A percentile compares a stretch with the other conserved stretches of the same genome.
phyloP scores from a whole-genome alignment of 2,113 vertebrate genomes.

The Cinclus mexicanus region DNA sequence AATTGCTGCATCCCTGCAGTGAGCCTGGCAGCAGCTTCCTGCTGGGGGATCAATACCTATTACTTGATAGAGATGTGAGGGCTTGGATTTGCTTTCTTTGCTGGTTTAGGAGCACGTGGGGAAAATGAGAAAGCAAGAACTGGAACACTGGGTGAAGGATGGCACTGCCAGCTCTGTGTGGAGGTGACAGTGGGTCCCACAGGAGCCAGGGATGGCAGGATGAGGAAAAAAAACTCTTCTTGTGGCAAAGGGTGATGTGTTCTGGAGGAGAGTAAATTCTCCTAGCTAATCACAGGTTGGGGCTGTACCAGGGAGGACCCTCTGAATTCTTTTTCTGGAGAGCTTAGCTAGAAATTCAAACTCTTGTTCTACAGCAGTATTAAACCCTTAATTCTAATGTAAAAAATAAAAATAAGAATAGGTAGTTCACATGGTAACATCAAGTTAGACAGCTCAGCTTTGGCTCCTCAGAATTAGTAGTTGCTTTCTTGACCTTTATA shows the following conservation, averaged over 20 bases:
- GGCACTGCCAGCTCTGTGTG: accelerated
- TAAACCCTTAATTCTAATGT: neutral
- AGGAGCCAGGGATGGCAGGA: accelerated
- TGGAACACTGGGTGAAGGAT: neutral
- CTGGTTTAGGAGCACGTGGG: neutral
- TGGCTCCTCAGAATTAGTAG: neutral
- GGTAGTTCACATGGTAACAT: neutral
- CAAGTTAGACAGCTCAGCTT: neutral
- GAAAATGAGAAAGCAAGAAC: neutral
- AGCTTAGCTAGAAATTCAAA: neutral
- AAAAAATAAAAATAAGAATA: neutral
- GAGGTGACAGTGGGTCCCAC: neutral
- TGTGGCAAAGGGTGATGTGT: neutral
- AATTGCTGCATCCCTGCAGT: neutral
- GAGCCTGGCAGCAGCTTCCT: neutral
- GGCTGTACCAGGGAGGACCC: neutral
- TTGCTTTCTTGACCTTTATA: neutral
- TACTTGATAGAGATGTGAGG: neutral
- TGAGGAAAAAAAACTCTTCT: accelerated
- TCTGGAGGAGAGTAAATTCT: neutral
- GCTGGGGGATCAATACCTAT: neutral
- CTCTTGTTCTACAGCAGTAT: neutral
- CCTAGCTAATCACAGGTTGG: accelerated
- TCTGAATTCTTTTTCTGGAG: neutral
- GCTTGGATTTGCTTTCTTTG: neutral